Conservation (phyloP, 2,888 invertebrate genomes). For the Zonitis immaculata region DNA sequence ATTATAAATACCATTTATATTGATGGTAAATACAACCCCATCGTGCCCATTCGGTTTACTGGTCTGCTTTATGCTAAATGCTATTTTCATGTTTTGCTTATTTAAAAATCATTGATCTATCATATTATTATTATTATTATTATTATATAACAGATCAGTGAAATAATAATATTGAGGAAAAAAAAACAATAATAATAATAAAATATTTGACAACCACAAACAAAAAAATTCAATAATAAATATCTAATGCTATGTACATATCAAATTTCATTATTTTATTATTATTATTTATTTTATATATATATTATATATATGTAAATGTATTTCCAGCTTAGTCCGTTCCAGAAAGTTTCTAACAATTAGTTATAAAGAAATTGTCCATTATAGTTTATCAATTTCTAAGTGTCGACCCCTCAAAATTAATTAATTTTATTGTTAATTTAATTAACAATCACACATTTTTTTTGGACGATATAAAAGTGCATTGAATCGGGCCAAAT, state of each 20-base stretch:
- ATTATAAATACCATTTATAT: not conserved
- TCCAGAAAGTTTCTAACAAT: not conserved
- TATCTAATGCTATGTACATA: slow-evolving; percentile 9
- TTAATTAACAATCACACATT: slow-evolving; percentile 12
- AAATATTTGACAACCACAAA: not conserved
- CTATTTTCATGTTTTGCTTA: slow-evolving; percentile 1
- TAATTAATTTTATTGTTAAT: slow-evolving; percentile 10
- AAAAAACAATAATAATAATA: not conserved
- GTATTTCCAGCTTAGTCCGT: not conserved
- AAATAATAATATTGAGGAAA: no score
- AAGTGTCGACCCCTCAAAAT: slow-evolving; percentile 27
- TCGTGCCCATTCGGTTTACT: slow-evolving; percentile 10
- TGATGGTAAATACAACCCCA: slow-evolving; percentile 6
- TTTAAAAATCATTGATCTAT: not conserved
- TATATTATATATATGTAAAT: slow-evolving; percentile 4
- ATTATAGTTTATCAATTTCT: slow-evolving; percentile 30
- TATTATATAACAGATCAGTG: no score
- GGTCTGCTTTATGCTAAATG: slow-evolving; percentile 11
- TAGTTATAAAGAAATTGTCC: slow-evolving; percentile 27
- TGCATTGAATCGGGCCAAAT: slow-evolving; percentile 19
- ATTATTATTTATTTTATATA: slow-evolving; percentile 2
- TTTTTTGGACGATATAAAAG: slow-evolving; percentile 14
- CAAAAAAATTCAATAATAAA: not conserved
- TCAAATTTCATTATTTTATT: slow-evolving; percentile 11
- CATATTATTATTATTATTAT: no score